phyloP scores from a whole-genome alignment of 2,797 vertebrate species.

The Oryzias dopingdopingensis region DNA sequence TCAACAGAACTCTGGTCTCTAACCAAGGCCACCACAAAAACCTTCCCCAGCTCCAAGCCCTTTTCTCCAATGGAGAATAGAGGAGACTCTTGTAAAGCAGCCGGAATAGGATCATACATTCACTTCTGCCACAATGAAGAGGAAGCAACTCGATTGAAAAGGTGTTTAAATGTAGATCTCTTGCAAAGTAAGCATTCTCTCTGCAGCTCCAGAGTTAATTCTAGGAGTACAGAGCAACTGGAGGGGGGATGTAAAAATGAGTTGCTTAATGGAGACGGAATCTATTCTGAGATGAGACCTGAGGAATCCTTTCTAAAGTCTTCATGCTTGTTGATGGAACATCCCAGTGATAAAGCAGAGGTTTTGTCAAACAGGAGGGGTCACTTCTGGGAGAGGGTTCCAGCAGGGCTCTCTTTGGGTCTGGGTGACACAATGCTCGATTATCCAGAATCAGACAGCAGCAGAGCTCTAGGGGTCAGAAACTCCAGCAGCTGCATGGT shows the following conservation, averaged over 20 bases:
- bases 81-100: slow-evolving; percentile 36
- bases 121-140: slow-evolving; percentile 65
- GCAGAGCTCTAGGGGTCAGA: slow-evolving; percentile 45
- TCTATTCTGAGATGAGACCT: slow-evolving; percentile 68
- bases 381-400: slow-evolving; percentile 54
- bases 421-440: slow-evolving; percentile 55
- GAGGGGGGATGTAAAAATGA: slow-evolving; percentile 40
- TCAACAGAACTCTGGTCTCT: slow-evolving; percentile 60
- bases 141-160: slow-evolving; percentile 51
- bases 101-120: slow-evolving; percentile 64
- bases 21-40: slow-evolving; percentile 73
- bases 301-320: slow-evolving; percentile 52
- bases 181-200: slow-evolving; percentile 44
- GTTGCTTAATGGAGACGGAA: slow-evolving; percentile 47
- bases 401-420: slow-evolving; percentile 37
- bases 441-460: slow-evolving; percentile 68
- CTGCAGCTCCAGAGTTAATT: slow-evolving; percentile 24
- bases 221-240: slow-evolving; percentile 32
- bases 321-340: slow-evolving; percentile 49
- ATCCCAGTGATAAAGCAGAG: slow-evolving; percentile 35
- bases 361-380: slow-evolving; percentile 46
- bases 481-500: slow-evolving; percentile 69
- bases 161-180: slow-evolving; percentile 40
- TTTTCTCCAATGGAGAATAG: slow-evolving; percentile 46
- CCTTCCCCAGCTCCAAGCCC: slow-evolving; percentile 53